Base-by-base conservation (phyloP, 2,113 vertebrate genomes). In the Ailuropoda melanoleuca region DNA sequence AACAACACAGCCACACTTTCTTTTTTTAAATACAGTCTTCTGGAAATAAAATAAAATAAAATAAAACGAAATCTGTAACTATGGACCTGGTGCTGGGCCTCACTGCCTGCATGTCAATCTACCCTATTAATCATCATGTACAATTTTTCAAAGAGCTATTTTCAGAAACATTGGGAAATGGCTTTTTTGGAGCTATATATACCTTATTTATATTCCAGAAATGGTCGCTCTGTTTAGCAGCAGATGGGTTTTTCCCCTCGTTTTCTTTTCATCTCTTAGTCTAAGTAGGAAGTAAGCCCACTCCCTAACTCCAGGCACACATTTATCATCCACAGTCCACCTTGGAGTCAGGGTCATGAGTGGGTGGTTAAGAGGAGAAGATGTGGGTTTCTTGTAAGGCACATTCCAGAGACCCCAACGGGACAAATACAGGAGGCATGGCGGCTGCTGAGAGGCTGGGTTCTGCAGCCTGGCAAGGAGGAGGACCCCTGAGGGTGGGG, bases 151-250 rank as follows among this genome's bases (percentile, higher is more conserved):
- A 97, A 95, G 97, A 94, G 31, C 97, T 94, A 66, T 94, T 97
- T 75, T 94, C 6, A 26, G 74, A 95, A 97, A 95, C 37, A 72
- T 78, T 95, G 95, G 90, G 97, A 98, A 97, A 90, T 55, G 1
- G 75, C 86, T 97, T 96, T 93, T 88, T 34, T 24, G 37, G 3
- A 34, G 74, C 56, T 75, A 31, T 64, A 34, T 81, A 56, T 48
- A 87, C 68, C 83, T 93, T 87, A 89, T 74, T 96, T 68, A 86
- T 50, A 95, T 29, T 93, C 68, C 89, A 87, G 93, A 75, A 95
- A 94, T 6, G 60, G 97, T 56, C 6, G 29, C 91, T 83, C 4
- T 85, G 78, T 64, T 92, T 53, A 72, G 86, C 82, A 90, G 80
- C 90, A 95, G 88, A 83, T 92, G 93, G 93, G 6, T 55, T 85